Conservation (phyloP, 2,888 invertebrate genomes). For the Eumacrocentrus americanus region DNA sequence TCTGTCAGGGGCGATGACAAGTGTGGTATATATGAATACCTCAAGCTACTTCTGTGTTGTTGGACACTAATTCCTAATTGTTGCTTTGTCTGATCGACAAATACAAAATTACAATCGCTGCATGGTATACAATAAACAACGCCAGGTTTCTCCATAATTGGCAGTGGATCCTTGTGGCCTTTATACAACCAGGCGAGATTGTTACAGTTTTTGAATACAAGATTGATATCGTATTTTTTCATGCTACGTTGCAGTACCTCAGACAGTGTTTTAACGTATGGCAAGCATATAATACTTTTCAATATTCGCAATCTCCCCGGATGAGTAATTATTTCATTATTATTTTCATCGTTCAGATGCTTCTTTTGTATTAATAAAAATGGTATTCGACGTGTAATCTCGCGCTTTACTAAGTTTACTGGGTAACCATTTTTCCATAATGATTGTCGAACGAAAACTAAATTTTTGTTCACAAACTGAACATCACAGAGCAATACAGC, state of each 20-base stretch:
- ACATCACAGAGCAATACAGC: slow-evolving; percentile 11
- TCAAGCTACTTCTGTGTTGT: slow-evolving; percentile 1
- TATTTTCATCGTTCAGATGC: not conserved
- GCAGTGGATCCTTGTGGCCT: slow-evolving; percentile 19
- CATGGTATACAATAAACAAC: slow-evolving; percentile 20
- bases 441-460: slow-evolving; percentile 1
- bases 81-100: slow-evolving; percentile 19
- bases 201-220: slow-evolving; percentile 17
- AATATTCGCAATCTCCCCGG: not conserved
- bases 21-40: slow-evolving; percentile 1
- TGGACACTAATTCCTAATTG: not conserved
- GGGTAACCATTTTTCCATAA: slow-evolving; percentile 21
- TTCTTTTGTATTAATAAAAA: not conserved
- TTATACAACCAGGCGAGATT: slow-evolving; percentile 18
- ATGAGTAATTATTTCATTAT: not conserved
- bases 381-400: not conserved
- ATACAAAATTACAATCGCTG: slow-evolving; percentile 18
- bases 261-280: slow-evolving; percentile 19
- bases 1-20: slow-evolving; percentile 2
- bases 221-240: not conserved
- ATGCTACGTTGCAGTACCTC: slow-evolving; percentile 8
- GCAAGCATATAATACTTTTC: not conserved
- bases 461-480: slow-evolving; percentile 17
- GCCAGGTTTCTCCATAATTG: not conserved
- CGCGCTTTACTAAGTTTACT: not conserved